Evolutionary conservation across 2,888 invertebrate species (phyloP), one percentile per base, ranked within the genome.

Genomic region (Agrochola litura): DNA sequence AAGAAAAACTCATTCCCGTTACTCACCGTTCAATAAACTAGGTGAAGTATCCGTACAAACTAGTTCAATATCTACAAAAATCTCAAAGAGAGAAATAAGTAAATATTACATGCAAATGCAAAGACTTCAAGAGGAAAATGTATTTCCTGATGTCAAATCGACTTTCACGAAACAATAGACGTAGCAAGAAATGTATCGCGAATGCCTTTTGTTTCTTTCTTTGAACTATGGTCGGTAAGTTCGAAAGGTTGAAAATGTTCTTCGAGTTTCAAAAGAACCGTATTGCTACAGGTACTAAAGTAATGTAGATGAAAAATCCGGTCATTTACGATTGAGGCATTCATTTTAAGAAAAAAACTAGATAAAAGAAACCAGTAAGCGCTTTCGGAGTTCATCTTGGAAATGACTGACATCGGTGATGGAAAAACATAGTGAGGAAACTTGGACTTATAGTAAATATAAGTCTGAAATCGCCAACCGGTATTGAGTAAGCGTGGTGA

Each of bases 101-200:
- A 43, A 67, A 60, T 54, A 65, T 12, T 37, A 37, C 12, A 72
- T 56, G 79, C 69, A 79, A 88, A 77, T 73, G 14, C 19, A 72
- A 82, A 80, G 64, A 76, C 63, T 79, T 80, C 73, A 72, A 76
- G 61, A 69, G 64, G 52, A 30, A 87, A 84, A 76, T 73, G 14
- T 76, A 81, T 69, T 79, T 84, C 68, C 60, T 66, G 76, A 79
- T 79, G 67, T 89, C 81, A 78, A 86, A 84, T 84, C 81, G 81
- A 82, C 77, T 81, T 79, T 72, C 61, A 56, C 67, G 65, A 76
- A 86, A 73, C 78, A 58, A 54, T 68, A 67, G 76, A 83, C 54
- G 52, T 16, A 66, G 68, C 60, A 73, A 69, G 70, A 86, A 85
- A 75, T 73, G 74, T 73, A 64, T 65, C 61, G 72, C 49, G 46